Percentiles rank a stretch among this genome's conserved stretches.
phyloP scores from a whole-genome alignment of 2,797 vertebrate genomes.

The Trematomus bernacchii region DNA sequence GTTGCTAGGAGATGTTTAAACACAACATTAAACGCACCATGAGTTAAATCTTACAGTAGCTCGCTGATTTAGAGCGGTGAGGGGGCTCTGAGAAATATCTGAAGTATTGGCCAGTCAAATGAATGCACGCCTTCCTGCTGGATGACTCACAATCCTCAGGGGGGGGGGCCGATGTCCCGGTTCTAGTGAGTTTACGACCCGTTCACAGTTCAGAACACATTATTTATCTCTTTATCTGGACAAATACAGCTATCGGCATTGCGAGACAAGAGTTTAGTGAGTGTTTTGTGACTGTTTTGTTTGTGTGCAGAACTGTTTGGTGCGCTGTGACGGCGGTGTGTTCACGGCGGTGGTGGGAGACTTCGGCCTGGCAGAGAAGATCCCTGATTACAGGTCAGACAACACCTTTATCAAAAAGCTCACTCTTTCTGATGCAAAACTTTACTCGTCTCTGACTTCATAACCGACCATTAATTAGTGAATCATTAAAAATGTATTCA shows the following conservation, averaged over 20 bases:
- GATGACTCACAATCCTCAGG: too few species aligned
- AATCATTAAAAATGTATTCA: too few species aligned
- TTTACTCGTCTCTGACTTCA: background rate
- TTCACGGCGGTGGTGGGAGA: conserved; percentile 94
- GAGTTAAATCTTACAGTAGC: too few species aligned
- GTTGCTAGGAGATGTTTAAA: background rate
- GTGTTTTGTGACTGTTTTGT: background rate
- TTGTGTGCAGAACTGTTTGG: conserved; percentile 91
- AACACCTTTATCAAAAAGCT: background rate
- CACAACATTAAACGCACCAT: background rate
- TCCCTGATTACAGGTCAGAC: conserved; percentile 92
- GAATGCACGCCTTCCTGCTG: background rate
- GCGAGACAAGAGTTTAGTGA: background rate
- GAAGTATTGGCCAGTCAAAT: background rate
- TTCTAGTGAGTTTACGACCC: too few species aligned
- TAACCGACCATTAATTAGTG: too few species aligned
- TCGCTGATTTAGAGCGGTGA: background rate
- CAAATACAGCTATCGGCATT: background rate
- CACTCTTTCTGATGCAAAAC: background rate
- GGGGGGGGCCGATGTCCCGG: too few species aligned
- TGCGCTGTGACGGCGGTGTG: conserved; percentile 86
- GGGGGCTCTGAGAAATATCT: background rate
- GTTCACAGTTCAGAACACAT: background rate
- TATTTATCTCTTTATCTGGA: background rate
- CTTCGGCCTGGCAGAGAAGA: conserved; percentile 97